These are phyloP conservation scores for Bradypodion ventrale DNA, from an alignment of 2,797 vertebrate species.

Conservation along the genomic window DNA sequence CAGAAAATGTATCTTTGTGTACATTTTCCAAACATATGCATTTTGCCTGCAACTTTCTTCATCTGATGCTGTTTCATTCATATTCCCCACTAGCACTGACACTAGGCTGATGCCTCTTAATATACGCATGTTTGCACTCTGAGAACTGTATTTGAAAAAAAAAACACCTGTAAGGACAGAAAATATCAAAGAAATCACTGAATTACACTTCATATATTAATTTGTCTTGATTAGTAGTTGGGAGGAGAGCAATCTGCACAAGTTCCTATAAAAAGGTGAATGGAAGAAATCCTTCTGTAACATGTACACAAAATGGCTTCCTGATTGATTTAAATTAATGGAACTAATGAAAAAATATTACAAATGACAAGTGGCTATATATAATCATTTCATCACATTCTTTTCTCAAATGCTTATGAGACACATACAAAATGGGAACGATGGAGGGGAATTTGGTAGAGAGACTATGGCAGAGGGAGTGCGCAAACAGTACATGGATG, in stretches of 20 bases:
- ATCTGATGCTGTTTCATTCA: not conserved
- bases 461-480: constrained; percentile 43
- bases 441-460: constrained; percentile 48
- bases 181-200: not conserved
- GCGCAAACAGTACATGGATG: constrained; percentile 45
- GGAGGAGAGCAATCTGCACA: not conserved
- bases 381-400: constrained; percentile 38
- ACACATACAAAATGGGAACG: constrained; percentile 43
- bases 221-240: not conserved
- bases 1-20: not conserved
- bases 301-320: not conserved
- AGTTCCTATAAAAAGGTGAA: not conserved
- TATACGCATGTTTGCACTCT: too few species aligned
- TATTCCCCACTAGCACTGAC: not conserved
- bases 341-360: constrained; percentile 48
- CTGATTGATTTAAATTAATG: constrained; percentile 59
- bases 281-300: not conserved
- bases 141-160: not conserved
- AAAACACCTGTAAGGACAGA: not conserved
- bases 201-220: not conserved
- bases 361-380: constrained; percentile 50
- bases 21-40: not conserved
- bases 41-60: not conserved
- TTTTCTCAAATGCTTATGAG: constrained; percentile 21
- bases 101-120: not conserved